Conservation (phyloP, 1,140 invertebrate genomes). For the Ceratina calcarata region DNA sequence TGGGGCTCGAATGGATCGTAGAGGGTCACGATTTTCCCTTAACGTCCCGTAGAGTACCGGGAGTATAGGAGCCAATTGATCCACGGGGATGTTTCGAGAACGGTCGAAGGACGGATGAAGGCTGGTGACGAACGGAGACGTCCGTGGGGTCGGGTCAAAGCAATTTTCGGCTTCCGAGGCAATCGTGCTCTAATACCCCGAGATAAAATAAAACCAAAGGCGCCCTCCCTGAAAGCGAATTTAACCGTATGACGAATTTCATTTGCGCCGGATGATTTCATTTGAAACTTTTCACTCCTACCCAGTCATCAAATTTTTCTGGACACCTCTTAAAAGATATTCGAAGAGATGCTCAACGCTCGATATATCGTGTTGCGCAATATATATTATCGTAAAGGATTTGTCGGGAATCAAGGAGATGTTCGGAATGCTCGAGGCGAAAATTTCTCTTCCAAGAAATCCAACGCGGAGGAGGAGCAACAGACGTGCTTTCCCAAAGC, state of each 20-base stretch:
- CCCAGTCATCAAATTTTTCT: not conserved
- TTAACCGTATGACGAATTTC: slow-evolving; percentile 4
- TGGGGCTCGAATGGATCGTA: no score
- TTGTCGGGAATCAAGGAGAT: slow-evolving; percentile 8
- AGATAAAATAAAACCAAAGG: slow-evolving; percentile 39
- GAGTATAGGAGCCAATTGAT: slow-evolving; percentile 39
- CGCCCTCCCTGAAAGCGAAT: slow-evolving; percentile 15
- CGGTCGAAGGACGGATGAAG: slow-evolving; percentile 43
- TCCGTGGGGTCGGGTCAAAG: slow-evolving; percentile 41
- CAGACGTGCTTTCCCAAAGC: slow-evolving; percentile 64
- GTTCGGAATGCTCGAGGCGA: slow-evolving; percentile 26
- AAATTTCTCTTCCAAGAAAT: slow-evolving; percentile 53
- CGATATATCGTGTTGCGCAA: not conserved
- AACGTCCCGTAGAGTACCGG: no score
- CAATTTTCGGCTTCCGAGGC: slow-evolving; percentile 56
- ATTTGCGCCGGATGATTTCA: not conserved
- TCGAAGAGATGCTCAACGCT: not conserved
- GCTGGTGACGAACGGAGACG: slow-evolving; percentile 34
- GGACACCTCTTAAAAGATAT: not conserved
- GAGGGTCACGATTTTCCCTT: no score
- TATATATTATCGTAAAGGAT: not conserved
- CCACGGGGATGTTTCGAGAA: slow-evolving; percentile 28
- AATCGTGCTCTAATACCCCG: slow-evolving; percentile 48
- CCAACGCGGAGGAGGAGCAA: not conserved
- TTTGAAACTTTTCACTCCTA: not conserved